Evolutionary conservation across 2,888 invertebrate genomes (phyloP), one percentile per base, ranked within the genome.

Genomic region (Apodemia mormo): DNA sequence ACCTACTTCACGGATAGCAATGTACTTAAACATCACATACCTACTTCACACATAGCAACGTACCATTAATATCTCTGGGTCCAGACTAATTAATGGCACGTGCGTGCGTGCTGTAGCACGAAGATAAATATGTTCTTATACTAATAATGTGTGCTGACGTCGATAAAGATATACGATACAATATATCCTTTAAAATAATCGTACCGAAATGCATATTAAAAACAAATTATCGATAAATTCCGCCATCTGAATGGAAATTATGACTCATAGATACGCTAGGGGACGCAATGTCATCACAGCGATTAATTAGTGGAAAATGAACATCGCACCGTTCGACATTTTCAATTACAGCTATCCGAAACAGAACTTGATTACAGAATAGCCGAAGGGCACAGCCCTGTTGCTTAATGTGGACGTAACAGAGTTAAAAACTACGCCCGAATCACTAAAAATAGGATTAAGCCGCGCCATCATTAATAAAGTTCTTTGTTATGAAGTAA

Each of bases 291-390:
- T 92, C 90, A 92, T 92, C 91, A 90, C 82, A 78, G 81, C 87
- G 91, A 91, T 92, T 92, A 92, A 92, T 92, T 91, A 92, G 83
- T 91, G 92, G 88, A 92, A 92, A 92, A 92, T 92, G 92, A 91
- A 90, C 91, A 87, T 86, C 85, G 83, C 84, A 83, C 82, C 84
- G 86, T 83, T 87, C 90, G 85, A 87, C 88, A 87, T 88, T 92
- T 92, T 92, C 92, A 92, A 92, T 92, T 91, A 91, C 87, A 81
- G 82, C 79, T 79, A 86, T 83, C 86, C 82, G 80, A 84, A 87
- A 82, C 80, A 79, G 81, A 85, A 88, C 79, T 80, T 81, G 84
- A 88, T 89, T 89, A 88, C 83, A 76, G 81, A 75, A 78, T 77
- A 79, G 82, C 87, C 86, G 82, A 81, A 84, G 88, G 89, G 87